Conservation (phyloP, 2,797 vertebrate species). For the Rhynchonycteris naso region DNA sequence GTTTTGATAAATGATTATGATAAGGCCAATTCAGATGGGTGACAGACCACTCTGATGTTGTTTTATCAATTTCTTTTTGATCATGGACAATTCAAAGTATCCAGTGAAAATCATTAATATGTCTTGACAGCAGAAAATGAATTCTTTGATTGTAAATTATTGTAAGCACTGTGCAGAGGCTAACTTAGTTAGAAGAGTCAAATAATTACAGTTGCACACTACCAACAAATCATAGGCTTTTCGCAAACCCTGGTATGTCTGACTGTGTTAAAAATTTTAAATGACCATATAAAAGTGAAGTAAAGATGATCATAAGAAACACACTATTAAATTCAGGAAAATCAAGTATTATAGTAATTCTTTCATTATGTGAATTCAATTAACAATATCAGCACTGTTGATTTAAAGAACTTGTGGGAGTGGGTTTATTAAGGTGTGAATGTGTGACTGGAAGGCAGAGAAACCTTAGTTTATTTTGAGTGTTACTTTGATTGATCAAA, state of each 20-base stretch:
- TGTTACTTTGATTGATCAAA: neutral
- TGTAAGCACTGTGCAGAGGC: neutral
- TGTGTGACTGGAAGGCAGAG: neutral
- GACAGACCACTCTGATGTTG: neutral
- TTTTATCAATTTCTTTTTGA: neutral
- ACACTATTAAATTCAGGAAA: conserved; percentile 32
- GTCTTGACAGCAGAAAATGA: neutral
- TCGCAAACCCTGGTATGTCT: neutral
- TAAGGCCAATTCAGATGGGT: neutral
- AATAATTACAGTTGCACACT: neutral
- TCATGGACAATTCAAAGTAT: neutral
- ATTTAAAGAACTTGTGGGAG: neutral
- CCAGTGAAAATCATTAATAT: neutral
- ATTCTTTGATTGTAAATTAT: neutral
- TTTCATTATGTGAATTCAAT: conserved; percentile 27
- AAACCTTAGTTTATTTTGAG: neutral
- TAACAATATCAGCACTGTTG: neutral
- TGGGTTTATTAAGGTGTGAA: neutral
- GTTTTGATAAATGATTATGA: neutral
- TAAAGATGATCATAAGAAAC: conserved; percentile 31
- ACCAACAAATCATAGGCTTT: neutral
- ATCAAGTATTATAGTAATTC: neutral
- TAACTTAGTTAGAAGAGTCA: conserved; percentile 5
- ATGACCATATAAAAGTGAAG: conserved; percentile 4
- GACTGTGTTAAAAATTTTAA: conserved; percentile 26